Percentiles rank a stretch among this genome's conserved stretches.
Conservation (phyloP, 2,797 vertebrate species). For the Argentina silus region DNA sequence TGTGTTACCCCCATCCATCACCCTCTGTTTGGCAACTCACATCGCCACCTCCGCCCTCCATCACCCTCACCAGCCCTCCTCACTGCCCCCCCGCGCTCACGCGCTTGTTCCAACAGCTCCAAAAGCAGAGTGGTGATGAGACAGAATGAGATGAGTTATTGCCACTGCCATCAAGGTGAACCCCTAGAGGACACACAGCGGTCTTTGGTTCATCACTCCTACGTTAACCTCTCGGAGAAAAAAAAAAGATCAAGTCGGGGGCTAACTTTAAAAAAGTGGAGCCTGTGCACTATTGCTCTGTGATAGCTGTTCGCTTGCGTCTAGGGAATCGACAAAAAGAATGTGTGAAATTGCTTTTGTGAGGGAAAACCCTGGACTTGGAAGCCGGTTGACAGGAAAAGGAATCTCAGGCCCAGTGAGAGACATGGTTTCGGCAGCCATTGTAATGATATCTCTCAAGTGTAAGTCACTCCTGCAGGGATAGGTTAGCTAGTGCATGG, state of each 20-base stretch:
- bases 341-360: slow-evolving; percentile 12
- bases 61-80: not conserved
- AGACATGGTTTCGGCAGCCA: slow-evolving; percentile 21
- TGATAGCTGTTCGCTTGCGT: slow-evolving; percentile 18
- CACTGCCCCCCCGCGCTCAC: not conserved
- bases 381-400: slow-evolving; percentile 34
- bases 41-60: not conserved
- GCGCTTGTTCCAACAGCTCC: slow-evolving; percentile 40
- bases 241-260: not conserved
- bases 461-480: slow-evolving; percentile 65
- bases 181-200: slow-evolving; percentile 48
- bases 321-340: not conserved
- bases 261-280: slow-evolving; percentile 44
- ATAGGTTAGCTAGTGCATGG: slow-evolving; percentile 51
- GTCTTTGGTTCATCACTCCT: slow-evolving; percentile 53
- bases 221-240: slow-evolving; percentile 37
- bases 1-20: slow-evolving; percentile 56
- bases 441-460: slow-evolving; percentile 53
- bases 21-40: not conserved
- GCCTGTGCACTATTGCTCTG: not conserved
- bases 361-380: slow-evolving; percentile 34
- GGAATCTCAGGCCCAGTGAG: slow-evolving; percentile 39
- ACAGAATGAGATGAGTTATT: slow-evolving; percentile 65
- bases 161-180: slow-evolving; percentile 58
- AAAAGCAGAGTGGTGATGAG: slow-evolving; percentile 42